Conservation (phyloP, 1,140 invertebrate genomes). For the Formica exsecta region DNA sequence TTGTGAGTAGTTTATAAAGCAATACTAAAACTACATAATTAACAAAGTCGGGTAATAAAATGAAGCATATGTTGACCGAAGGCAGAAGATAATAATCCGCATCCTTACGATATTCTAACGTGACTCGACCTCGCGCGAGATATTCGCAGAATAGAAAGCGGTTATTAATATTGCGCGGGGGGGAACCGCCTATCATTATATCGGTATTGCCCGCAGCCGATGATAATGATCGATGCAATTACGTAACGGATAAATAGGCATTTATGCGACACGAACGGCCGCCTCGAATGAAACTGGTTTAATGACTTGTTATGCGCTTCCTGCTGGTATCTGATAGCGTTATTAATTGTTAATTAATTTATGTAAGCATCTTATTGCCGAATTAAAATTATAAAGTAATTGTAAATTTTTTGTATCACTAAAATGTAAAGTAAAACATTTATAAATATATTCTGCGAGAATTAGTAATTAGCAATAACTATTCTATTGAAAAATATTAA, state of each 20-base stretch:
- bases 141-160: constrained; percentile 38
- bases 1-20: not conserved
- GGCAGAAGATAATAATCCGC: not conserved
- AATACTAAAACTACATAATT: not conserved
- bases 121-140: not conserved
- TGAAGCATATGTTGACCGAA: not conserved
- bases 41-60: not conserved
- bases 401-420: not conserved
- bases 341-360: constrained; percentile 29
- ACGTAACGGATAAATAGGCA: constrained; percentile 65
- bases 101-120: constrained; percentile 1
- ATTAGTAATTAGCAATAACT: not conserved
- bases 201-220: constrained; percentile 42
- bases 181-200: constrained; percentile 58
- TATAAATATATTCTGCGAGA: not conserved
- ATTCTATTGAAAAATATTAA: not conserved
- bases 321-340: constrained; percentile 60
- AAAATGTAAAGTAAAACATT: not conserved
- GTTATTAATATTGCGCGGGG: constrained; percentile 55
- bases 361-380: not conserved
- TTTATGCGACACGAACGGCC: constrained; percentile 66
- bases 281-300: constrained; percentile 71
- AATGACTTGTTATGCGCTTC: constrained; percentile 74
- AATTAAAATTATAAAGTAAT: constrained; percentile 12
- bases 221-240: constrained; percentile 68